Base-by-base conservation (phyloP, 2,888 invertebrate genomes). In the Petrophora chlorosata region DNA sequence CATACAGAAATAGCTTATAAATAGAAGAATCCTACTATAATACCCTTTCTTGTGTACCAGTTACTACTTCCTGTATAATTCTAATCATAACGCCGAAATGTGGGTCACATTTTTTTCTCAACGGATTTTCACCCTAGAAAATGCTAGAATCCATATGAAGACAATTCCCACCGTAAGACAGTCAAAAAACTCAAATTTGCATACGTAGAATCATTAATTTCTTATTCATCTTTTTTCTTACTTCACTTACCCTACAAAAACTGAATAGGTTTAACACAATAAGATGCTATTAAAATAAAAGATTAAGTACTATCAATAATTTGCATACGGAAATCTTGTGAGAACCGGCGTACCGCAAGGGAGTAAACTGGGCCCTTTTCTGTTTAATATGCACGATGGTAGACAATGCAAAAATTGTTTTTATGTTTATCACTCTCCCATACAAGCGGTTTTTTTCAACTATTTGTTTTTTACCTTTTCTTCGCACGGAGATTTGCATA, bases 401-500 rank as follows among this genome's bases (percentile, higher is more conserved):
- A 79, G 78, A 84, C 84, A 88, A 88, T 83, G 73, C 72, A 80
- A 88, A 85, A 85, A 84, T 80, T 82, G 82, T 82, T 83, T 82
- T 83, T 82, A 73, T 82, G 76, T 82, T 80, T 81, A 83, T 85
- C 84, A 82, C 79, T 79, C 81, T 76, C 74, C 72, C 77, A 86
- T 85, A 85, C 79, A 81, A 76, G 79, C 81, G 81, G 82, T 85
- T 78, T 90, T n/a, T 87, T 85, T 82, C 64, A 43, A 66, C 70
- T 83, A 79, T 82, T 83, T 86, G 85, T 87, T 89, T 88, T 87
- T 86, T 79, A 73, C 79, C 70, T 80, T 79, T 65, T 79, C 85
- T 86, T 88, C 89, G 85, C 89, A 89, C 89, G 87, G 71, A 76
- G 82, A 85, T 90, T 90, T 89, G 79, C 90, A 90, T 89, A 86